phyloP scores from a whole-genome alignment of 1,140 invertebrate species.

The Conopomorpha cramerella region DNA sequence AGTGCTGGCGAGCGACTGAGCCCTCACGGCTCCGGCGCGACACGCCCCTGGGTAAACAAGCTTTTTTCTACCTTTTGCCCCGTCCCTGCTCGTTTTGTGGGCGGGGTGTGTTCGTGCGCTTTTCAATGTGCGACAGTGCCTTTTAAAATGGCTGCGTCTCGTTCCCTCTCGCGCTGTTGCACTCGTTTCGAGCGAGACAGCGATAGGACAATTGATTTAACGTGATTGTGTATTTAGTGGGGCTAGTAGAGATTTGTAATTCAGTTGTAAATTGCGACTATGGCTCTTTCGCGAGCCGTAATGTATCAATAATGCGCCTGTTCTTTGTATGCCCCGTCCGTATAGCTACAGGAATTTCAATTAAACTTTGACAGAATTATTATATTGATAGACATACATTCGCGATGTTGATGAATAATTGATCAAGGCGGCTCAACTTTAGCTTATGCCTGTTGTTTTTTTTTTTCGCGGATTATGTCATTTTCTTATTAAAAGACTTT shows the following conservation, averaged over 20 bases:
- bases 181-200: constrained; percentile 11
- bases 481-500: no score
- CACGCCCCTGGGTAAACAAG: constrained; percentile 47
- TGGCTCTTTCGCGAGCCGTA: constrained; percentile 40
- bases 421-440: constrained; percentile 17
- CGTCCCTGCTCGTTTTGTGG: constrained; percentile 25
- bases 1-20: constrained; percentile 31
- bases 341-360: constrained; percentile 47
- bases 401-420: constrained; percentile 43
- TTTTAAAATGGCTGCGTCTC: constrained; percentile 12
- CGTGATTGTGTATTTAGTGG: constrained; percentile 52
- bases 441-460: no score
- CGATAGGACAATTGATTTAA: constrained; percentile 37
- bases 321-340: constrained; percentile 28
- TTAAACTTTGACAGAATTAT: constrained; percentile 56
- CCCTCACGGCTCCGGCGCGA: constrained; percentile 12
- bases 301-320: constrained; percentile 48
- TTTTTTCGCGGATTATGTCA: constrained; percentile 11
- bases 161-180: constrained; percentile 3
- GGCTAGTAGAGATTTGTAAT: constrained; percentile 47
- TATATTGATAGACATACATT: constrained; percentile 40
- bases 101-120: constrained; percentile 21
- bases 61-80: constrained; percentile 28
- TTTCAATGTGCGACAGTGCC: constrained; percentile 19
- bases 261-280: constrained; percentile 48